Evolutionary conservation across 2,797 vertebrate genomes (phyloP).

Genomic region (Protosalanx chinensis): DNA sequence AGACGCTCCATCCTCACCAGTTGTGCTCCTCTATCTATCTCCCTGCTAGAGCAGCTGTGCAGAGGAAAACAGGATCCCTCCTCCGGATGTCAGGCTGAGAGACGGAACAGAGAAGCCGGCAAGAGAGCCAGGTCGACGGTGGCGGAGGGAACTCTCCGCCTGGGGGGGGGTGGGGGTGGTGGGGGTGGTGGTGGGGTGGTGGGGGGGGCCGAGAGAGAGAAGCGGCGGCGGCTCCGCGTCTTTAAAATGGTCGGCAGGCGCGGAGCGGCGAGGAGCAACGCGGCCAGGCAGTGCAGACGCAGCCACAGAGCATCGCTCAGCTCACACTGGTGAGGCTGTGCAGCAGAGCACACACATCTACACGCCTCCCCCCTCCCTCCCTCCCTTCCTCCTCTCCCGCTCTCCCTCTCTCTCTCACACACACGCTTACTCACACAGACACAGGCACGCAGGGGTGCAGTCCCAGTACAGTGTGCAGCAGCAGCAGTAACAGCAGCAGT

Average conservation of each 20-base stretch:
- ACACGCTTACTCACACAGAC: conserved; percentile 36
- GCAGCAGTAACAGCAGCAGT: conserved; percentile 57
- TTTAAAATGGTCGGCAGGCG: conserved; percentile 79
- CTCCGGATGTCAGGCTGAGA: conserved; percentile 60
- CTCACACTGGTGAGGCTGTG: conserved; percentile 75
- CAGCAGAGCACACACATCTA: conserved; percentile 76
- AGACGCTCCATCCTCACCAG: conserved; percentile 50
- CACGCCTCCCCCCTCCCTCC: conserved; percentile 64
- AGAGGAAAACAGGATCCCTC: conserved; percentile 63
- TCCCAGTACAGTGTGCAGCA: conserved; percentile 67
- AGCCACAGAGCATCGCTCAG: conserved; percentile 69
- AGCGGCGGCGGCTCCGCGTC: conserved; percentile 62
- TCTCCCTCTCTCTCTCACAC: conserved; percentile 40
- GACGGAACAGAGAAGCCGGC: conserved; percentile 44
- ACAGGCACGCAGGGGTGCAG: conserved; percentile 55
- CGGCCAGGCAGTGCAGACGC: conserved; percentile 61
- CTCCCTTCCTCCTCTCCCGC: conserved; percentile 45
- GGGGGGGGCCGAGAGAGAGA: conserved; percentile 28
- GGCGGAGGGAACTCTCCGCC: conserved; percentile 27
- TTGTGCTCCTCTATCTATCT: conserved; percentile 29
- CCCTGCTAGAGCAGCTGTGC: conserved; percentile 48
- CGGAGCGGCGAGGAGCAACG: conserved; percentile 72
- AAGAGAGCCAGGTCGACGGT: conserved; percentile 48
- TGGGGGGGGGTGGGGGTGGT: conserved; percentile 10
- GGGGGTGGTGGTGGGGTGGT: conserved; percentile 8